Evolutionary conservation across 37 sponge, comb jelly and placozoan genomes (phyloP).

Genomic region (Oscarella lobularis): DNA sequence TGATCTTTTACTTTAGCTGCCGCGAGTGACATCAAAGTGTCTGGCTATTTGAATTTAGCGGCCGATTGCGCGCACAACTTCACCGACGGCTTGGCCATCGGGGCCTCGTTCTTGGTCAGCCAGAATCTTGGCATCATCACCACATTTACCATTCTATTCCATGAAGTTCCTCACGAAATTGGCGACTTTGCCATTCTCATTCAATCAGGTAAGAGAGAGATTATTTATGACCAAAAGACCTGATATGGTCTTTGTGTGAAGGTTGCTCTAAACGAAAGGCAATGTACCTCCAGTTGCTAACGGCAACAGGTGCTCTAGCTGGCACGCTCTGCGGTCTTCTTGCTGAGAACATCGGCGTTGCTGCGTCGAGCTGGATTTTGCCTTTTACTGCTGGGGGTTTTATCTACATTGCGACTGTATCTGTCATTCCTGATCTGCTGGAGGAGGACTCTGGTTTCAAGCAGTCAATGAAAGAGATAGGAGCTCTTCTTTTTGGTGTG

Average conservation of each 20-base stretch:
- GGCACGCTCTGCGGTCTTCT: slow-evolving; percentile 73
- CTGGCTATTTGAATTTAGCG: slow-evolving; percentile 84
- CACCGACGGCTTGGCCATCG: slow-evolving; percentile 93
- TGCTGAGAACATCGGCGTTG: slow-evolving; percentile 40
- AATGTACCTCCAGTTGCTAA: slow-evolving; percentile 83
- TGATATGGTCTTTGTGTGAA: no score
- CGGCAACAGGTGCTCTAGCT: slow-evolving; percentile 75
- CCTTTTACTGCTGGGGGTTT: slow-evolving; percentile 98
- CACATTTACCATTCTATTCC: slow-evolving; percentile 81
- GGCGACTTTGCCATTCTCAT: slow-evolving; percentile 98
- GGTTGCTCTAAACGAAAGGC: slow-evolving; percentile 71
- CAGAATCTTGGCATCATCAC: slow-evolving; percentile 69
- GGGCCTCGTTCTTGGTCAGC: slow-evolving; percentile 72
- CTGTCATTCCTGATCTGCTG: slow-evolving; percentile 86
- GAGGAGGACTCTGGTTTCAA: slow-evolving; percentile 30
- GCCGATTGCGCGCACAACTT: slow-evolving; percentile 94
- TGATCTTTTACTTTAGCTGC: neutral
- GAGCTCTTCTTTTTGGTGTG: slow-evolving; percentile 61
- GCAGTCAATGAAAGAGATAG: slow-evolving; percentile 66
- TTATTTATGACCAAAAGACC: no score
- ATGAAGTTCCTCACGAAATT: slow-evolving; percentile 94
- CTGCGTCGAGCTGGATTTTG: slow-evolving; percentile 60
- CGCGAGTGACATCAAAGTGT: slow-evolving; percentile 61
- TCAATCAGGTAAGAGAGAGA: no score
- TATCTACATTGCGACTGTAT: slow-evolving; percentile 89